Percentiles rank a stretch among this genome's conserved stretches.
These are phyloP conservation scores for Lycia hirtaria DNA, from an alignment of 2,888 invertebrate genomes.

Conservation along the genomic window DNA sequence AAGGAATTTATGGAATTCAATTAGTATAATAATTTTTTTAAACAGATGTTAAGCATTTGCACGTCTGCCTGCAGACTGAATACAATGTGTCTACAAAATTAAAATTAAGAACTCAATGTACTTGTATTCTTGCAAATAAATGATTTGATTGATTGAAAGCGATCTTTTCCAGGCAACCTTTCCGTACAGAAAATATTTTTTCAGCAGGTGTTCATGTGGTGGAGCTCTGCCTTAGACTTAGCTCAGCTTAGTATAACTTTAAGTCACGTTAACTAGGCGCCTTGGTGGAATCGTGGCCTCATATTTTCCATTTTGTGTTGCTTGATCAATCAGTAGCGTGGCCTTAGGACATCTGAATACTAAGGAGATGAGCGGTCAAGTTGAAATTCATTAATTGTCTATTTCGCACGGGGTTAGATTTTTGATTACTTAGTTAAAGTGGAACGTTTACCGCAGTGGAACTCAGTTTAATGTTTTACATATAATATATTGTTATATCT, in stretches of 20 bases:
- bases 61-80: no score
- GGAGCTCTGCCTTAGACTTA: conserved; percentile 4
- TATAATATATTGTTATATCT: not conserved
- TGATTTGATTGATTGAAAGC: no score
- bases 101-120: no score
- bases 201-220: not conserved
- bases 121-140: no score
- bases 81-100: no score
- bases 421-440: not conserved
- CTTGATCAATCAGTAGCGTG: conserved; percentile 28
- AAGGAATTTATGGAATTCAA: no score
- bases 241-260: conserved; percentile 15
- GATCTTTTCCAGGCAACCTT: no score
- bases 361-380: conserved; percentile 25
- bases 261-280: conserved; percentile 16
- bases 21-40: no score
- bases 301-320: conserved; percentile 27
- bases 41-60: no score
- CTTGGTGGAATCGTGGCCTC: conserved; percentile 28
- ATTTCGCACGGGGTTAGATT: conserved; percentile 6
- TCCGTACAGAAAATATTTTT: not conserved
- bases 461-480: not conserved
- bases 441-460: no score
- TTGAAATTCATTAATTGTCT: conserved; percentile 22
- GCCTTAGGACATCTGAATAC: conserved; percentile 35